Evolutionary conservation across 2,888 invertebrate genomes (phyloP).

Genomic region (Drosophila niveifrons): DNA sequence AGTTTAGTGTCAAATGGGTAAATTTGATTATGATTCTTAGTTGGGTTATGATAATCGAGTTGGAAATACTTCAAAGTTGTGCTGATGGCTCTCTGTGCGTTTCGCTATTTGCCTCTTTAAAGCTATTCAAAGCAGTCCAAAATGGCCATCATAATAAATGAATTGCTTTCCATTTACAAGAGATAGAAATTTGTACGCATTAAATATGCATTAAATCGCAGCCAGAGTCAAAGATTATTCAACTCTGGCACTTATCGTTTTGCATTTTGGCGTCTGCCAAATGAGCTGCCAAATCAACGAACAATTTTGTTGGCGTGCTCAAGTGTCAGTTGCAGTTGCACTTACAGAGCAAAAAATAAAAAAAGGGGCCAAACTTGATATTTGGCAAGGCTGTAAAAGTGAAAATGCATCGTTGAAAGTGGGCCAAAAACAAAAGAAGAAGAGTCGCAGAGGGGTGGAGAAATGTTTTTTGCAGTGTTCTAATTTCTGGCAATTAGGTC

Average conservation of each 20-base stretch:
- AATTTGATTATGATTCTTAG: slow-evolving; percentile 77
- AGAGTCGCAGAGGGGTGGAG: background rate
- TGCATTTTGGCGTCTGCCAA: slow-evolving; percentile 43
- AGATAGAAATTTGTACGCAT: slow-evolving; percentile 31
- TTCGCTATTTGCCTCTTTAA: slow-evolving; percentile 32
- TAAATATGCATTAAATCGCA: slow-evolving; percentile 69
- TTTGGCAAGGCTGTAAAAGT: slow-evolving; percentile 26
- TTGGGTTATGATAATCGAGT: slow-evolving; percentile 80
- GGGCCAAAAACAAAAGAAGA: slow-evolving; percentile 25
- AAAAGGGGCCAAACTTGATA: slow-evolving; percentile 1
- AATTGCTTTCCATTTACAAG: slow-evolving; percentile 14
- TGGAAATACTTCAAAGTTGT: slow-evolving; percentile 76
- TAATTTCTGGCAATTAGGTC: slow-evolving; percentile 32
- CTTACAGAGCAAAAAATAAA: background rate
- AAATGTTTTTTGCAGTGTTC: background rate
- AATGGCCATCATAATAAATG: slow-evolving; percentile 20
- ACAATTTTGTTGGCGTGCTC: slow-evolving; percentile 49
- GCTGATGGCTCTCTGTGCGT: slow-evolving; percentile 40
- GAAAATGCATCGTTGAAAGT: slow-evolving; percentile 21
- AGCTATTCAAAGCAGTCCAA: slow-evolving; percentile 20
- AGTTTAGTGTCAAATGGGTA: slow-evolving; percentile 79
- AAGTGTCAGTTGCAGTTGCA: slow-evolving; percentile 43
- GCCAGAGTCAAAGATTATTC: slow-evolving; percentile 14
- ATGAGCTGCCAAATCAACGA: slow-evolving; percentile 71
- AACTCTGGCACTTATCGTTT: slow-evolving; percentile 32